These are phyloP conservation scores for Sebastes vulpes DNA, from an alignment of 2,797 vertebrate species.

Conservation along the genomic window DNA sequence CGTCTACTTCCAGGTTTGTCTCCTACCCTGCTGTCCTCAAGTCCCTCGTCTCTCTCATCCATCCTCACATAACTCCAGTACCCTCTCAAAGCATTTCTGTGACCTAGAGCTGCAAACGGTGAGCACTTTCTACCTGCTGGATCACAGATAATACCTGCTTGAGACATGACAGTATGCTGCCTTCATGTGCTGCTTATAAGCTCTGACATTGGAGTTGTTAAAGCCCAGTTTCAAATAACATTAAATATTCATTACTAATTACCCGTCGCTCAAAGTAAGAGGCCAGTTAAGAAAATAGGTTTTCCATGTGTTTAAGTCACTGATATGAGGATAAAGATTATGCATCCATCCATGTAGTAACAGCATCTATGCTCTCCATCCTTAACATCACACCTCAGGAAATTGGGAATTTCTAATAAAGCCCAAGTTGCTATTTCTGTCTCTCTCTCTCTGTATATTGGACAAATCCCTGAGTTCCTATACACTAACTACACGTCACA, in stretches of 20 bases:
- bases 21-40: background rate
- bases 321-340: background rate
- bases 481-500: constrained; percentile 1
- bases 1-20: background rate
- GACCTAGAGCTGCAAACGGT: background rate
- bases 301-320: background rate
- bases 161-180: background rate
- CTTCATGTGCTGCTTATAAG: background rate
- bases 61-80: background rate
- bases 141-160: background rate
- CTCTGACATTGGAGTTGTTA: background rate
- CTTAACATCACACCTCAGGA: background rate
- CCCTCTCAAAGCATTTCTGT: background rate
- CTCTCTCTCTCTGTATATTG: background rate
- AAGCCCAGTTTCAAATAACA: background rate
- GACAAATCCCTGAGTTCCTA: background rate
- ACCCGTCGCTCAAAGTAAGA: too few species aligned
- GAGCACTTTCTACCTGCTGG: background rate
- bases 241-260: too few species aligned
- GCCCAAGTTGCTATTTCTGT: background rate
- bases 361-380: background rate
- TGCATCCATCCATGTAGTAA: background rate
- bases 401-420: background rate
- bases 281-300: background rate
- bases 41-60: background rate